Conservation (phyloP, 1,140 invertebrate species). For the Papilio aristodemus region DNA sequence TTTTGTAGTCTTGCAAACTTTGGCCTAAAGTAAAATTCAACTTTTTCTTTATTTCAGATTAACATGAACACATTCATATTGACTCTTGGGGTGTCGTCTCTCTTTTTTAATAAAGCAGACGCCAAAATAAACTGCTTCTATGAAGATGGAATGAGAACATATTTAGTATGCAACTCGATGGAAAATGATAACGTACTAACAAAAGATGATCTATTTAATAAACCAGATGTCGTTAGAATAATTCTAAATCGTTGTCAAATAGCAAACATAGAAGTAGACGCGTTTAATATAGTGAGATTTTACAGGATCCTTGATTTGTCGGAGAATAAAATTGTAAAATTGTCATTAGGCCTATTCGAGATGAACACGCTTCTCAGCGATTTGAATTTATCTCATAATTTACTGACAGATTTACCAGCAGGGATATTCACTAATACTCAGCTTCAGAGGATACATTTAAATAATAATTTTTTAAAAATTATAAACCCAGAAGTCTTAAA, state of each 20-base stretch:
- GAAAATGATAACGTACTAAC: constrained; percentile 42
- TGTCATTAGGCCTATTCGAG: constrained; percentile 55
- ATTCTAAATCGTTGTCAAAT: constrained; percentile 54
- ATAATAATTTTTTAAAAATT: constrained; percentile 49
- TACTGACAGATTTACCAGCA: constrained; percentile 47
- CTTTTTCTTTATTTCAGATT: not conserved
- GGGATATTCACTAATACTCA: constrained; percentile 54
- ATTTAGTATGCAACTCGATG: constrained; percentile 39
- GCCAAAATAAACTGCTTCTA: constrained; percentile 7
- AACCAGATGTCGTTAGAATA: constrained; percentile 44
- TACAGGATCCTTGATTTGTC: constrained; percentile 58
- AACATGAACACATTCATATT: not conserved
- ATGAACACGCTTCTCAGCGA: constrained; percentile 41
- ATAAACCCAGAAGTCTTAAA: constrained; percentile 55
- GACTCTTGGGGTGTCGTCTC: not conserved
- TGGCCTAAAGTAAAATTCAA: not conserved
- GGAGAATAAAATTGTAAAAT: constrained; percentile 49
- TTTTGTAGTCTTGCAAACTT: too few relatives aligned
- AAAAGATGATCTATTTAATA: constrained; percentile 55
- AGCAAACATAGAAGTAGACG: constrained; percentile 48
- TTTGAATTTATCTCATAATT: constrained; percentile 61
- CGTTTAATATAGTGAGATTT: constrained; percentile 50
- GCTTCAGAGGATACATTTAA: constrained; percentile 54
- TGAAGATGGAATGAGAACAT: constrained; percentile 6
- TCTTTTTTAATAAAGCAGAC: not conserved